Evolutionary conservation across 1,140 invertebrate genomes (phyloP).

Genomic region (Frieseomelitta varia): DNA sequence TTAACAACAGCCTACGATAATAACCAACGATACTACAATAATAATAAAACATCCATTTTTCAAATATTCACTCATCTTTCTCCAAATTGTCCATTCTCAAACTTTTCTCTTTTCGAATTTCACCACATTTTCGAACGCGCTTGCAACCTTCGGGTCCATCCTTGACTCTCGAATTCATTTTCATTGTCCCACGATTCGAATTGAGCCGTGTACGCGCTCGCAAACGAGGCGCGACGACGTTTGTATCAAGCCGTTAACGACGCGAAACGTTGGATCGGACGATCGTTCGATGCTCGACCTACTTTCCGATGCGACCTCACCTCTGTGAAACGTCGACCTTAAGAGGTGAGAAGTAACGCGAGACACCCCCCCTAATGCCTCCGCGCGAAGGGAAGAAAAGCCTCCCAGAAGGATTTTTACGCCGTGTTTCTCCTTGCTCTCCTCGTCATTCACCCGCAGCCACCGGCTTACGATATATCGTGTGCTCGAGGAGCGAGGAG

Average conservation of each 20-base stretch:
- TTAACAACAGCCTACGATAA: no score
- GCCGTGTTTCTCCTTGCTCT: background rate
- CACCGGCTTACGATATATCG: background rate
- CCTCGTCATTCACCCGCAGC: background rate
- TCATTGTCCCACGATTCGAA: background rate
- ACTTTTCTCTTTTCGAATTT: background rate
- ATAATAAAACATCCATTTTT: no score
- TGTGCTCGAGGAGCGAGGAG: background rate
- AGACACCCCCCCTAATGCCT: conserved; percentile 4
- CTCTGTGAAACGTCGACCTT: background rate
- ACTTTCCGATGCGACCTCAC: conserved; percentile 6
- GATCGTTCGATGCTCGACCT: conserved; percentile 20
- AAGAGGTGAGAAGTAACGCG: conserved; percentile 12
- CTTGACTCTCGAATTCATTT: background rate
- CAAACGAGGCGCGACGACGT: background rate
- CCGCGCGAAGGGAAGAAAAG: background rate
- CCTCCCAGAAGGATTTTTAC: background rate
- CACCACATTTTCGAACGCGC: background rate
- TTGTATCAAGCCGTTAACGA: background rate
- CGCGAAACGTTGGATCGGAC: background rate
- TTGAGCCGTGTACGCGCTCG: background rate
- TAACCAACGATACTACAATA: no score
- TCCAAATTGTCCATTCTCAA: no score
- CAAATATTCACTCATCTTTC: no score
- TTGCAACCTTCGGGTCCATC: background rate